These are phyloP conservation scores for Adelosebastes latens DNA, from an alignment of 2,797 vertebrate genomes.

Conservation along the genomic window DNA sequence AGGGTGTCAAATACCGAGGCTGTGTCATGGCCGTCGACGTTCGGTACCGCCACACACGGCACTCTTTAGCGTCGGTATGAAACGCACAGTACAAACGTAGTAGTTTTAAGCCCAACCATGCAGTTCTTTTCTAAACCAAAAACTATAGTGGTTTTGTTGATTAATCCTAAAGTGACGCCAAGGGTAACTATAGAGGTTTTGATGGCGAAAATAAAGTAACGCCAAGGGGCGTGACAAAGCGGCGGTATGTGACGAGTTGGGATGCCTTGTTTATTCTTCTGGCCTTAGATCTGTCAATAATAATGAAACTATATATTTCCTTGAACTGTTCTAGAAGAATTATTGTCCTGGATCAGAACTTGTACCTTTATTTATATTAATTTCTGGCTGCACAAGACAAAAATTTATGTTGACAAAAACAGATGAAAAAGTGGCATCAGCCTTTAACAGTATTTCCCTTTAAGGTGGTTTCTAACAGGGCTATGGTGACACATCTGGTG, in stretches of 20 bases:
- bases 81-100: too few species aligned
- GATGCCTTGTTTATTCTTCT: not conserved
- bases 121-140: too few species aligned
- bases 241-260: too few species aligned
- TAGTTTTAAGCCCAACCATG: too few species aligned
- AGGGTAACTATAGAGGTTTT: too few species aligned
- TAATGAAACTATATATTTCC: not conserved
- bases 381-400: not conserved
- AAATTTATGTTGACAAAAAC: not conserved
- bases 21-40: fast-evolving
- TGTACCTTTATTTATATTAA: not conserved
- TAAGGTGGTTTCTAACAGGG: conserved; percentile 13
- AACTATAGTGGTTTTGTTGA: too few species aligned
- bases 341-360: not conserved
- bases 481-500: not conserved
- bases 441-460: conserved; percentile 55
- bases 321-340: not conserved
- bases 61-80: too few species aligned
- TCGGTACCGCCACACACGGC: too few species aligned
- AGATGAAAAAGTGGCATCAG: conserved; percentile 19
- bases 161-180: too few species aligned
- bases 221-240: too few species aligned
- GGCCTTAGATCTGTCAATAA: not conserved
- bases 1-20: too few species aligned
- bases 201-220: too few species aligned